A percentile compares a stretch with the other conserved stretches of the same genome.
Evolutionary conservation across 2,113 vertebrate species (phyloP).

Genomic region (Ictalurus furcatus): DNA sequence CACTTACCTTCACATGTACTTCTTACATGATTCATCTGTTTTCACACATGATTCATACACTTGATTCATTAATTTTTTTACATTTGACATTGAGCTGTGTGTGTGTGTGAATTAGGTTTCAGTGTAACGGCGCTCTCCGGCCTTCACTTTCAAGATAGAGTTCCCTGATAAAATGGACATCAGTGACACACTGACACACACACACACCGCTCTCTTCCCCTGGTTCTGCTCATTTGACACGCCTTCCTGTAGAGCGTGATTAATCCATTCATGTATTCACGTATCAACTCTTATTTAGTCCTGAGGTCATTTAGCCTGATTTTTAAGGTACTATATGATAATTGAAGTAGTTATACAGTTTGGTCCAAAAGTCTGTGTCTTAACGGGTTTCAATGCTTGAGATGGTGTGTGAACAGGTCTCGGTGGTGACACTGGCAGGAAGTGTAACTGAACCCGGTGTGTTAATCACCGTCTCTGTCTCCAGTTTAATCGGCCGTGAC

Average conservation of each 20-base stretch:
- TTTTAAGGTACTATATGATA: neutral
- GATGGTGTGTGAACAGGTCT: neutral
- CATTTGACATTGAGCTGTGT: no score
- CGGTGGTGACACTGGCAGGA: neutral
- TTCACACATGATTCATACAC: no score
- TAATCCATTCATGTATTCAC: neutral
- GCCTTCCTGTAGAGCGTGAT: neutral
- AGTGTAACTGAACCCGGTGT: slow-evolving; percentile 60
- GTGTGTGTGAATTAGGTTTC: neutral
- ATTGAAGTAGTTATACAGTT: neutral
- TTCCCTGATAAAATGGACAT: slow-evolving; percentile 4
- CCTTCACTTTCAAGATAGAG: neutral
- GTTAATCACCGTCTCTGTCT: slow-evolving; percentile 65
- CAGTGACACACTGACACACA: neutral
- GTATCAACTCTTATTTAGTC: neutral
- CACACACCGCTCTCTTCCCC: neutral
- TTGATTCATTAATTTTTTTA: no score
- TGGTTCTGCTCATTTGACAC: neutral
- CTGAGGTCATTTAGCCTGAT: neutral
- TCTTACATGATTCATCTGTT: no score
- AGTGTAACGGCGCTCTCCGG: neutral
- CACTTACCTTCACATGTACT: no score
- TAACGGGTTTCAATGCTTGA: neutral
- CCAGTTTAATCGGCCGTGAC: slow-evolving; percentile 63
- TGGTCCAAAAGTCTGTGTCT: neutral